Conservation (phyloP, 2,797 vertebrate genomes). For the Poecile montanus region DNA sequence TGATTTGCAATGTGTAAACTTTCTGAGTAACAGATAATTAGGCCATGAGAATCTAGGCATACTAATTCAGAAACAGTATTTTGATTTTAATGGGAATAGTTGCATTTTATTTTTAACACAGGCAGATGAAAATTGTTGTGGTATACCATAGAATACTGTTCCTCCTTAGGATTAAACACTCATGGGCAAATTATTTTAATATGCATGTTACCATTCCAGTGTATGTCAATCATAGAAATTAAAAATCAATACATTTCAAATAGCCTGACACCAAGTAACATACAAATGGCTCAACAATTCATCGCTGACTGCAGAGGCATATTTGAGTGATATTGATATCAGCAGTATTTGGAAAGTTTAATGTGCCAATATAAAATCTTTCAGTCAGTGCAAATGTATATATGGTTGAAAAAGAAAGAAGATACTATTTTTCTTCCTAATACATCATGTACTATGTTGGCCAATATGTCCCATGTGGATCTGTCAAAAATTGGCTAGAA, state of each 20-base stretch:
- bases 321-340: background rate
- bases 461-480: background rate
- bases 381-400: background rate
- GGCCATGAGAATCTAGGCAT: background rate
- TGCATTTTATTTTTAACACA: background rate
- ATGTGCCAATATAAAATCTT: background rate
- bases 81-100: background rate
- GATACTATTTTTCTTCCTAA: background rate
- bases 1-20: background rate
- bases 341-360: background rate
- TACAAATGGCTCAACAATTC: background rate
- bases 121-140: background rate
- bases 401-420: background rate
- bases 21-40: background rate
- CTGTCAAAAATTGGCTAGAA: background rate
- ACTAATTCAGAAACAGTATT: background rate
- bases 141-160: background rate
- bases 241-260: slow-evolving; percentile 8
- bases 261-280: background rate
- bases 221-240: background rate
- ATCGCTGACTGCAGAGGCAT: background rate
- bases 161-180: background rate
- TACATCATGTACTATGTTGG: background rate
- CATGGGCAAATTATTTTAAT: background rate
- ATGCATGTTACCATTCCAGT: background rate